Percentiles rank a stretch among this genome's conserved stretches.
These are phyloP conservation scores for Bombus fervidus DNA, from an alignment of 1,140 invertebrate genomes.

Conservation along the genomic window DNA sequence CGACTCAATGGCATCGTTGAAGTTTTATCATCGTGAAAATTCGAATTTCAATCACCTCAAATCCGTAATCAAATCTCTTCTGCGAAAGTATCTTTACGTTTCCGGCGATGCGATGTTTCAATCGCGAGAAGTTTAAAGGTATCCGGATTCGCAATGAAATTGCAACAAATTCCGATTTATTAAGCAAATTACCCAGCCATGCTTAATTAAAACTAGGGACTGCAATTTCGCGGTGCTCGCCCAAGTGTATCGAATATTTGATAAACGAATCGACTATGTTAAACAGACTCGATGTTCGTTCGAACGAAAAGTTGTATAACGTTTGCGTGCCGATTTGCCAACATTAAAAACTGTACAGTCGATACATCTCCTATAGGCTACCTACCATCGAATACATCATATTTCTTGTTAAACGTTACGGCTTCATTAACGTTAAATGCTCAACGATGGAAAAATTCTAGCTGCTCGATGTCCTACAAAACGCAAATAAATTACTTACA, in stretches of 20 bases:
- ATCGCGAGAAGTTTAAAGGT: neutral
- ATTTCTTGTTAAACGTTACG: neutral
- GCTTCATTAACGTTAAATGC: neutral
- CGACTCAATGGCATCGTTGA: no score
- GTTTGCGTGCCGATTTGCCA: neutral
- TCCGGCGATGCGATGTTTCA: neutral
- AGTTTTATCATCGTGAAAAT: no score
- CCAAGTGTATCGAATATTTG: constrained; percentile 17
- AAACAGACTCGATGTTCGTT: neutral
- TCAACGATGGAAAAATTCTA: neutral
- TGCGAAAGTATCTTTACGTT: neutral
- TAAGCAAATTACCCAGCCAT: neutral
- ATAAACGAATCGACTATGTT: neutral
- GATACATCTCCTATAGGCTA: neutral
- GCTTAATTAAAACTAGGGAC: constrained; percentile 17
- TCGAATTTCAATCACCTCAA: no score
- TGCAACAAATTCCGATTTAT: constrained; percentile 8
- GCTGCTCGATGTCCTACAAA: neutral
- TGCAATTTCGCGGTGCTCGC: neutral
- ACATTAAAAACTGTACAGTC: constrained; percentile 23
- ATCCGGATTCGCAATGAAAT: neutral
- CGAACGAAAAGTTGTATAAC: constrained; percentile 17
- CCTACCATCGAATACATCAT: neutral
- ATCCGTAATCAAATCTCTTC: neutral
- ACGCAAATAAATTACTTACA: neutral